Percentiles rank a stretch among this genome's conserved stretches.
Evolutionary conservation across 1,140 invertebrate genomes (phyloP).

Genomic region (Propsilocerus akamusi): DNA sequence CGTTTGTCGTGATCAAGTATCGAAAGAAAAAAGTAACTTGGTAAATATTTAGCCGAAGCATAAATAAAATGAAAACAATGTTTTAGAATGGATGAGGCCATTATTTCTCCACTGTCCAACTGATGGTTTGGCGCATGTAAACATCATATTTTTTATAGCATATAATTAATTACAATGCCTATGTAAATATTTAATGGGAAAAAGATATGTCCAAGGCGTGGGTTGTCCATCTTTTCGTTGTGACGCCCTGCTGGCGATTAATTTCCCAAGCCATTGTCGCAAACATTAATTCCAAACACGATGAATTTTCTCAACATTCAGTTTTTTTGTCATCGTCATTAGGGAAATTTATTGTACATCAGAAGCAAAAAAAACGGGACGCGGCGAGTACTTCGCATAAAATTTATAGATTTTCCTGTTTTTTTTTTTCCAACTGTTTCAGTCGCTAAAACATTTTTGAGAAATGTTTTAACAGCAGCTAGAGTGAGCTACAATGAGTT

Average conservation of each 20-base stretch:
- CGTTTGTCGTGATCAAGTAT: too few relatives aligned
- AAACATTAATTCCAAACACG: neutral
- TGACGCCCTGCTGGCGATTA: neutral
- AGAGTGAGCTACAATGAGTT: neutral
- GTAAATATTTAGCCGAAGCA: too few relatives aligned
- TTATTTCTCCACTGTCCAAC: too few relatives aligned
- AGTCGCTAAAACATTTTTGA: neutral
- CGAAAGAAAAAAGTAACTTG: too few relatives aligned
- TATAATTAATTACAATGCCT: too few relatives aligned
- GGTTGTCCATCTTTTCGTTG: neutral
- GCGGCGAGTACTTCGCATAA: neutral
- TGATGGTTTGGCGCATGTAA: too few relatives aligned
- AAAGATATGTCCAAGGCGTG: too few relatives aligned
- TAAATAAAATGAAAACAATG: too few relatives aligned
- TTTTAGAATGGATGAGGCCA: too few relatives aligned
- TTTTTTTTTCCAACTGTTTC: neutral
- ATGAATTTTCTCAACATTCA: neutral
- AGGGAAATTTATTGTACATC: neutral
- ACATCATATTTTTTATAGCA: too few relatives aligned
- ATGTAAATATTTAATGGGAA: too few relatives aligned
- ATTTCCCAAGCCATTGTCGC: slow-evolving; percentile 4
- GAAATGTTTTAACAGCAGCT: neutral
- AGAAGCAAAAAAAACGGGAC: neutral
- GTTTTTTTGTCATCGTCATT: neutral
- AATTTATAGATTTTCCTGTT: neutral